Conservation (phyloP, 2,888 invertebrate genomes). For the Macrosiphum euphorbiae region DNA sequence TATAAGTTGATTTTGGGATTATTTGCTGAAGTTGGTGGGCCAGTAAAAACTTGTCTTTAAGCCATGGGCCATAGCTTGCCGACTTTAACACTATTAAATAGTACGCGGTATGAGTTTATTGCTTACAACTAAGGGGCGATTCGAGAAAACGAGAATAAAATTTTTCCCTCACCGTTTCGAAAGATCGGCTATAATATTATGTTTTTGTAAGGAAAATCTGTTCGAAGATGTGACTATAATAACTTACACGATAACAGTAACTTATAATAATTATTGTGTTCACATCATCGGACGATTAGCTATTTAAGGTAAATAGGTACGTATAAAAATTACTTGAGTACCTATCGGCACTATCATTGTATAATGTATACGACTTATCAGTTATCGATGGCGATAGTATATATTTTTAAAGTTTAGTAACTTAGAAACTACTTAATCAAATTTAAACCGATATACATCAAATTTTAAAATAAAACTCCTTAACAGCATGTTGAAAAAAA, state of each 20-base stretch:
- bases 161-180: not conserved
- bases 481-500: not conserved
- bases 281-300: not conserved
- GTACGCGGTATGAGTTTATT: not conserved
- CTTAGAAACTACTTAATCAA: not conserved
- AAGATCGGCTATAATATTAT: not conserved
- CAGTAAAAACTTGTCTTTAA: not conserved
- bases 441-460: not conserved
- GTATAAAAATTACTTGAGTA: not conserved
- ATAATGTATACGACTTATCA: not conserved
- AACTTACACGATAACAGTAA: not conserved
- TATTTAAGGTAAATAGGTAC: not conserved
- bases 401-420: not conserved
- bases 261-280: not conserved
- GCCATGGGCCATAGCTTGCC: not conserved
- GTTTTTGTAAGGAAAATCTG: not conserved
- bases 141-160: not conserved
- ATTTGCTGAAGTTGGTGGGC: not conserved
- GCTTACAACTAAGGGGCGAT: not conserved
- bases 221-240: not conserved
- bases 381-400: not conserved
- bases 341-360: too few relatives aligned
- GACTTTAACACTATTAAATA: not conserved
- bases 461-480: not conserved
- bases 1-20: not conserved